Evolutionary conservation across 2,888 invertebrate genomes (phyloP), one percentile per base, ranked within the genome.

Genomic region (Dendrolimus houi): DNA sequence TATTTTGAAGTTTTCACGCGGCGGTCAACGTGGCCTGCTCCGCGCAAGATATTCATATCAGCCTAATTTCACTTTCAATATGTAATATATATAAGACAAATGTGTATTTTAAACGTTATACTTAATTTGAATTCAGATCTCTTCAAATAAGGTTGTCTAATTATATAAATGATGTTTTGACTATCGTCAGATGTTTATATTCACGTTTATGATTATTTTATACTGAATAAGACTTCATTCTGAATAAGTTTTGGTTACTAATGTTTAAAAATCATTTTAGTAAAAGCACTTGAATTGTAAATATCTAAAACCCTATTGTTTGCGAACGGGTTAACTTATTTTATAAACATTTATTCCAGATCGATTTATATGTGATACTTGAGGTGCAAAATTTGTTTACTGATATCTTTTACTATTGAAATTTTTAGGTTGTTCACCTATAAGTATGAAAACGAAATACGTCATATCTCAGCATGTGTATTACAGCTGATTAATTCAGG

Each of bases 11-110:
- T 56, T 58, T 57, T 81, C 86, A 86, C 87, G 87, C 75, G 79
- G 71, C 71, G 8, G 9, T 41, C 65, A 81, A 85, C 83, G 87
- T 82, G 83, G 64, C 59, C 55, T 54, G 58, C 56, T 29, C 59
- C 41, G 12, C 29, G 54, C 52, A 56, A 75, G 68, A 75, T 76
- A 77, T 81, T 82, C 79, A 79, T 81, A 74, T 74, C 62, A 68
- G 77, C 70, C 72, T 72, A 67, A 81, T 81, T 84, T 75, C 67
- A 81, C 77, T 82, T 82, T 76, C 77, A 83, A 80, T 76, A 74
- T 73, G 68, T 66, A 65, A 64, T 70, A 68, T 64, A 67, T 69
- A 62, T 73, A 74, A 8, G 47, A 47, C 9, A 12, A 47, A 47
- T 12, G 12, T 47, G 9, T 47, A 47, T 47, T 47, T 47, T 9